Evolutionary conservation across 2,797 vertebrate species (phyloP).

Genomic region (Cynopterus sphinx): DNA sequence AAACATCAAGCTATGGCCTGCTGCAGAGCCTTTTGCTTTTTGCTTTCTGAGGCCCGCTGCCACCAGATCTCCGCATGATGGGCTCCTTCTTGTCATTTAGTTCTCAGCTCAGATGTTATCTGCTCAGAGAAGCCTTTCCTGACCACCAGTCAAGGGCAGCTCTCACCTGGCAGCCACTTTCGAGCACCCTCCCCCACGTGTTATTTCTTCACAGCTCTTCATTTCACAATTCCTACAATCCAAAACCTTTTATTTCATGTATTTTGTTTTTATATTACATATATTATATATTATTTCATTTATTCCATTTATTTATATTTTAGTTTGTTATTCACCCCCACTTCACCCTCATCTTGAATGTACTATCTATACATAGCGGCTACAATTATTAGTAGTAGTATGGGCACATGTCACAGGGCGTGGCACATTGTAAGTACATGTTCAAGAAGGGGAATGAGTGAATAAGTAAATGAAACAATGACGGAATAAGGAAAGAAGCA

Average conservation of each 20-base stretch:
- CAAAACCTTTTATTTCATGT: neutral
- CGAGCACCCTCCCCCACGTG: rapidly evolving
- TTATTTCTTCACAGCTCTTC: neutral
- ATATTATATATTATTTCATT: neutral
- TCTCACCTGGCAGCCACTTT: neutral
- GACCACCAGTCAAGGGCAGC: neutral
- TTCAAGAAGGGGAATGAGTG: neutral
- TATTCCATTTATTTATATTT: neutral
- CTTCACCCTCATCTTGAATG: neutral
- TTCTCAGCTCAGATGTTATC: neutral
- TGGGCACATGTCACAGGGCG: neutral
- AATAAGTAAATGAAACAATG: neutral
- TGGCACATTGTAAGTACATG: neutral
- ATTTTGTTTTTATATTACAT: neutral
- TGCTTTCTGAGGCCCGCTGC: neutral
- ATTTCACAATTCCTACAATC: neutral
- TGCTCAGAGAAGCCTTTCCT: neutral
- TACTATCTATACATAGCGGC: neutral
- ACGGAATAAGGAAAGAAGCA: neutral
- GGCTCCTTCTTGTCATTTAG: neutral
- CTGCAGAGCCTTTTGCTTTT: neutral
- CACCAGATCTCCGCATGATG: neutral
- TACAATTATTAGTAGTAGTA: no score
- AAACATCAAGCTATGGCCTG: neutral
- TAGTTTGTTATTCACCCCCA: neutral